Percentiles rank a stretch among this genome's conserved stretches.
phyloP scores from a whole-genome alignment of 2,888 invertebrate genomes.

The Oasisia sp. region DNA sequence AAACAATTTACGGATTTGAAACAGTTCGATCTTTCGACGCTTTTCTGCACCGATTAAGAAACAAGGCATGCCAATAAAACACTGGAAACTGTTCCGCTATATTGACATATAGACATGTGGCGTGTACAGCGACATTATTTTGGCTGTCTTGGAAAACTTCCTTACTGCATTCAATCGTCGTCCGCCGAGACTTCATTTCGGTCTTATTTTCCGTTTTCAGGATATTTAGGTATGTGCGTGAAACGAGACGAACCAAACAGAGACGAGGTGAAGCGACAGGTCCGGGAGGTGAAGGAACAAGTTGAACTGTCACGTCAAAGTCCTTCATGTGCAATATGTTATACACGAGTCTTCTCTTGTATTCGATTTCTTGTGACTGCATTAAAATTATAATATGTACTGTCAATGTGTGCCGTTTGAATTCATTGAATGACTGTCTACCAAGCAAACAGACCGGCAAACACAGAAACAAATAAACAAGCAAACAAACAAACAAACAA shows the following conservation, averaged over 20 bases:
- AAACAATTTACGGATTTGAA: no score
- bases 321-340: no score
- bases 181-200: neutral
- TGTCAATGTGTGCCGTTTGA: neutral
- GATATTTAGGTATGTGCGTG: neutral
- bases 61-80: no score
- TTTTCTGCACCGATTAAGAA: no score
- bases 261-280: neutral
- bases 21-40: no score
- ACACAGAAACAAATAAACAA: no score
- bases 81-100: no score
- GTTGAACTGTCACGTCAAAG: neutral
- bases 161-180: neutral
- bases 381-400: neutral
- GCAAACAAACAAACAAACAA: no score
- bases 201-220: neutral
- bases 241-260: neutral
- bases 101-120: no score
- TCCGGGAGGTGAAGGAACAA: neutral
- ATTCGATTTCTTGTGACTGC: neutral
- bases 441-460: no score
- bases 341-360: neutral
- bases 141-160: neutral
- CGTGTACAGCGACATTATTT: no score
- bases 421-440: neutral